Base-by-base conservation (phyloP, 1,140 invertebrate genomes). In the Acyrthosiphon pisum region DNA sequence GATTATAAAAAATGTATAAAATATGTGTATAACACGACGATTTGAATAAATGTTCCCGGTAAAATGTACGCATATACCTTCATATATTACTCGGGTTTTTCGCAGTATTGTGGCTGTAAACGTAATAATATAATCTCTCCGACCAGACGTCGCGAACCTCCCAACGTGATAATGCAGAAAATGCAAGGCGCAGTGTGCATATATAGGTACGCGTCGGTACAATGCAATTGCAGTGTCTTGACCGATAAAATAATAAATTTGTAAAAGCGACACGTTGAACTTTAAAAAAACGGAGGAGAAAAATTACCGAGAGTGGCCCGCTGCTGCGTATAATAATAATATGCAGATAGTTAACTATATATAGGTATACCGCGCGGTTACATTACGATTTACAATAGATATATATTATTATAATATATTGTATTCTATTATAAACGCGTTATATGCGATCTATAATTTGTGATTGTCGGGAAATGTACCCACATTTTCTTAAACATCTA, bases 161-260 rank as follows among this genome's bases (percentile, higher is more conserved):
- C 84, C 84, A 86, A n/a, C 84, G 41, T n/a, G 84, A 86, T 86
- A 46, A n/a, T n/a, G 84, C 84, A 86, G 84, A 46, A 84, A 44
- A 41, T 83, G 46, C 76, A 6, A 2, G 6, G 18, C 53, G 23
- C 53, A 50, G 14, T 50, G 7, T 8, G 53, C 23, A 8, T 56
- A 23, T 22, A 41, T 41, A 41, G 53, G 53, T n/a, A n/a, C n/a
- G n/a, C n/a, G n/a, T n/a, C n/a, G n/a, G 22, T 56, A 56, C 50
- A 53, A 53, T 53, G 50, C 53, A 23, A 60, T 9, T 60, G 14
- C 14, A 76, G 3, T 35, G 60, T 76, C 22, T 84, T 11, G 41
- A 46, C 30, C 84, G 44, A 87, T 30, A 48, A 48, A 87, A 48
- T 87, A 87, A 87, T 48, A 87, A 48, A 87, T 46, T 87, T 48